A percentile compares a stretch with the other conserved stretches of the same genome.
Evolutionary conservation across 2,888 invertebrate species (phyloP).

Genomic region (Trypoxylon attenuatum): DNA sequence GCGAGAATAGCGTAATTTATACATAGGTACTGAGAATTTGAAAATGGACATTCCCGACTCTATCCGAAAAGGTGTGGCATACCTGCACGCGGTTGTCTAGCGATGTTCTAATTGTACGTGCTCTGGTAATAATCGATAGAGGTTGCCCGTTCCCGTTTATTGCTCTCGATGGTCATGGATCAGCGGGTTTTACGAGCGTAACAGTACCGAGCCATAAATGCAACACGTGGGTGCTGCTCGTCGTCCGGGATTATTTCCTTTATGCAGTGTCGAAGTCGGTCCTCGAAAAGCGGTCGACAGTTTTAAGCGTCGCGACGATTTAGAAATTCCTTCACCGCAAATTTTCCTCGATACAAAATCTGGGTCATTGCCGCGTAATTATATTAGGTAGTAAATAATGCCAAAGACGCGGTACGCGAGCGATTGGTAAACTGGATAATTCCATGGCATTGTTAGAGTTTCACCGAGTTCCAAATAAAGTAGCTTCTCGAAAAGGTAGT

Average conservation of each 20-base stretch:
- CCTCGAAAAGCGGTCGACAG: too few relatives aligned
- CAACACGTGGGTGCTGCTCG: constrained; percentile 10
- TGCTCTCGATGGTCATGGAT: constrained; percentile 13
- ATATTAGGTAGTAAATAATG: background rate
- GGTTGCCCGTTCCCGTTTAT: background rate
- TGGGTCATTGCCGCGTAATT: background rate
- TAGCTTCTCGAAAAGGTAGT: too few relatives aligned
- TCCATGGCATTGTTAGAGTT: too few relatives aligned
- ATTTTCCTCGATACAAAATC: background rate
- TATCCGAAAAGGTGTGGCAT: background rate
- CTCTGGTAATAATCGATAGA: constrained; percentile 6
- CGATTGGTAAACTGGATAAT: background rate
- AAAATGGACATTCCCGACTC: background rate
- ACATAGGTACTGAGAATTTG: too few relatives aligned
- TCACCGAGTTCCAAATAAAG: background rate
- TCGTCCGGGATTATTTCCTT: background rate
- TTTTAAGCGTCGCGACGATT: too few relatives aligned
- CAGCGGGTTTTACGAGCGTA: constrained; percentile 7
- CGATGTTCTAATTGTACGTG: background rate
- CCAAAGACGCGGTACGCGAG: background rate
- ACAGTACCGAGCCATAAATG: constrained; percentile 11
- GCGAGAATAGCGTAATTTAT: too few relatives aligned
- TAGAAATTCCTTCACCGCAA: too few relatives aligned
- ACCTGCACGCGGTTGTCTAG: background rate
- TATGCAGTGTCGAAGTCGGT: too few relatives aligned